Conservation (phyloP, 1,140 invertebrate species). For the Pseudomyrmex sp. region DNA sequence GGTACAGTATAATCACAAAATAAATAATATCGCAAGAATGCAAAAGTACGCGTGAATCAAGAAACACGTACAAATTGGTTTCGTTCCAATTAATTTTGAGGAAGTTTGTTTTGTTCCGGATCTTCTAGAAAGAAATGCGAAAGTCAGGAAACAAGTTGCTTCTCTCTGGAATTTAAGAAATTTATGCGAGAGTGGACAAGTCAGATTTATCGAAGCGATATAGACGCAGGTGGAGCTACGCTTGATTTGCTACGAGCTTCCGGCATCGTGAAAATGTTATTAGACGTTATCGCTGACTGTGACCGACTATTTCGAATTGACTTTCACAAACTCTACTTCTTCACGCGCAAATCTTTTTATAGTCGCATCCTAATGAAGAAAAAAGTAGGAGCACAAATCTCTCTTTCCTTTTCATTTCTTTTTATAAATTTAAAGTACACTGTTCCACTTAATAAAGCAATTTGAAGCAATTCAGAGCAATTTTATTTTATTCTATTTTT, state of each 20-base stretch:
- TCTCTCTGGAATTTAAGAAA: constrained; percentile 4
- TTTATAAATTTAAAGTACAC: neutral
- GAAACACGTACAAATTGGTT: neutral
- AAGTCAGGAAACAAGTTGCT: constrained; percentile 17
- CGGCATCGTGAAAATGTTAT: constrained; percentile 52
- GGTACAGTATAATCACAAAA: no score
- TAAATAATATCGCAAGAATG: no score
- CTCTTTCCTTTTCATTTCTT: neutral
- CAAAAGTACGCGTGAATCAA: no score
- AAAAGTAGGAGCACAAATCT: constrained; percentile 16
- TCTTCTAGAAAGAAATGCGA: neutral
- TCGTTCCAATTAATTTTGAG: constrained; percentile 19
- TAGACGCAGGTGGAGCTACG: constrained; percentile 38
- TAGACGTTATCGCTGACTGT: constrained; percentile 32
- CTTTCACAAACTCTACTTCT: constrained; percentile 45
- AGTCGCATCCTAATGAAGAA: constrained; percentile 25
- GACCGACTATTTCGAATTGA: constrained; percentile 24
- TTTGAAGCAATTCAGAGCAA: no score
- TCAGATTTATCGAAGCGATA: constrained; percentile 30
- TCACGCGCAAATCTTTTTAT: constrained; percentile 30
- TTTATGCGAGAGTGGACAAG: constrained; percentile 40
- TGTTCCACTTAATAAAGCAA: no score
- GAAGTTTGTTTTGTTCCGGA: neutral
- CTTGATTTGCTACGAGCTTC: constrained; percentile 43
- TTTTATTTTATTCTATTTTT: no score